Base-by-base conservation (phyloP, 2,113 vertebrate genomes). In the Scomber scombrus region DNA sequence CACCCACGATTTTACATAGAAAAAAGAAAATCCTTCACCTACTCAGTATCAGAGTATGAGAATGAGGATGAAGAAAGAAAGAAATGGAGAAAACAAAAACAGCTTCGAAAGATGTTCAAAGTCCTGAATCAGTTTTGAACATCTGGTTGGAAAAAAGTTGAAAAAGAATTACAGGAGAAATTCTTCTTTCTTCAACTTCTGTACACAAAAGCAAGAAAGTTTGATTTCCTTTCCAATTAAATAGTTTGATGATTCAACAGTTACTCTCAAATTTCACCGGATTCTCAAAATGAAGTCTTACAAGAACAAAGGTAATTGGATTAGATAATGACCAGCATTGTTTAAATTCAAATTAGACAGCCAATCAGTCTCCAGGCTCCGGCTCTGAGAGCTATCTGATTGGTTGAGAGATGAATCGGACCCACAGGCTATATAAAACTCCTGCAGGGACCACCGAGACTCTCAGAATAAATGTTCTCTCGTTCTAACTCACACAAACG, bases 401-500 rank as follows among this genome's bases (percentile, higher is more conserved):
- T 88, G 78, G 81, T 0, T 56, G 58, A 49, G 14, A 10, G 57
- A 16, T 46, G 2, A 79, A 62, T 19, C 2, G 18, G 19, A 67
- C 2, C 3, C 7, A 5, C 43, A 56, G 61, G 15, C 26, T 40
- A 6, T 43, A 11, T n/a, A 31, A 31, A 13, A 4, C 29, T 31
- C 34, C 15, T 3, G 11, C 16, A 47, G 64, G 56, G 70, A 73
- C 81, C 87, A 63, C 45, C 34, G 2, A 6, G 65, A 70, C 74
- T 86, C 80, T 80, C 81, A 75, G 71, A 71, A 71, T 75, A 63
- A 81, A 79, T 50, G 81, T 74, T 21, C 49, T 58, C 13, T 3
- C 3, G 61, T 19, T 81, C 6, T 29, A 45, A 61, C 64, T 49
- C 34, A 75, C 45, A 40, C 21, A 52, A 56, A 66, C n/a, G 3